Evolutionary conservation across 2,113 vertebrate species (phyloP).

Genomic region (Circaetus gallicus): DNA sequence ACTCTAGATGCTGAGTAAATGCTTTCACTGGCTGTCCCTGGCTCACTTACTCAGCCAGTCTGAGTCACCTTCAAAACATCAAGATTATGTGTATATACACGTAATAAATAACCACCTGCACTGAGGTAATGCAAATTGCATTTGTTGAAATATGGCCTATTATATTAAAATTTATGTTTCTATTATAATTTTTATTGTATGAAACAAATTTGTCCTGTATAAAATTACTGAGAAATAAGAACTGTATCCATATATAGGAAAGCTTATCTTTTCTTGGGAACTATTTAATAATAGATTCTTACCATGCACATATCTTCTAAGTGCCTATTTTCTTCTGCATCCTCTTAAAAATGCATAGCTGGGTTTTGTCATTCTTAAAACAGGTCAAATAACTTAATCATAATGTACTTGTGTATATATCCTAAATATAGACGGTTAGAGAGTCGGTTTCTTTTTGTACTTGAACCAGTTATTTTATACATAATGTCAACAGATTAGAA

Average conservation of each 20-base stretch:
- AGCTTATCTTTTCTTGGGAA: slow-evolving; percentile 23
- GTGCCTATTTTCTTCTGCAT: neutral
- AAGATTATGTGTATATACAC: slow-evolving; percentile 76
- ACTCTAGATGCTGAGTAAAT: slow-evolving; percentile 86
- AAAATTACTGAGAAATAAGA: slow-evolving; percentile 56
- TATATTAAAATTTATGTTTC: slow-evolving; percentile 84
- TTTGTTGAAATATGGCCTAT: slow-evolving; percentile 85
- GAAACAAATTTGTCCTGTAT: slow-evolving; percentile 49
- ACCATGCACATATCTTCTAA: neutral
- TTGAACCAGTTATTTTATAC: neutral
- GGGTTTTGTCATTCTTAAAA: neutral
- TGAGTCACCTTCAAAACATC: slow-evolving; percentile 80
- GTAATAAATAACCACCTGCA: slow-evolving; percentile 85
- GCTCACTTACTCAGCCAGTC: slow-evolving; percentile 51
- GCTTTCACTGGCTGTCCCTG: slow-evolving; percentile 67
- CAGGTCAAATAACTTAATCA: neutral
- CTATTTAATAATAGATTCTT: slow-evolving; percentile 30
- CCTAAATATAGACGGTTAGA: neutral
- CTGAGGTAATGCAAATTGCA: slow-evolving; percentile 75
- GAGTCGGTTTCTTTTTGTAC: neutral
- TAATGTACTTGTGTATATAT: neutral
- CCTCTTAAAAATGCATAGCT: slow-evolving; percentile 13
- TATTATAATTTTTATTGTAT: slow-evolving; percentile 70
- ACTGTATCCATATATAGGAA: neutral
- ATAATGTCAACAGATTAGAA: neutral